Evolutionary conservation across 2,888 invertebrate genomes (phyloP).

Genomic region (Laspeyria flexula): DNA sequence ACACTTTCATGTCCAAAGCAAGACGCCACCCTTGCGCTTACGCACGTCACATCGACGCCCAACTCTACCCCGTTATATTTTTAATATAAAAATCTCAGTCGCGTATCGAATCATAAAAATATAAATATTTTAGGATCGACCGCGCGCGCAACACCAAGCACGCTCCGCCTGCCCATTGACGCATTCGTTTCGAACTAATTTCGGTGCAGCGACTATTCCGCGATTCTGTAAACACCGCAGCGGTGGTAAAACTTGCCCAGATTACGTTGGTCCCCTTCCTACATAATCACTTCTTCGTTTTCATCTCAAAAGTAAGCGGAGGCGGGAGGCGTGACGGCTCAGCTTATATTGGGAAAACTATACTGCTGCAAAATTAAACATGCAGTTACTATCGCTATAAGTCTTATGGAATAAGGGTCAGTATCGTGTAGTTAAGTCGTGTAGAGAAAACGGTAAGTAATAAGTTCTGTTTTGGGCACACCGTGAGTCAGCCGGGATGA

Average conservation of each 20-base stretch:
- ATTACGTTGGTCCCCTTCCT: slow-evolving; percentile 54
- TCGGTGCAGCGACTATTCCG: slow-evolving; percentile 84
- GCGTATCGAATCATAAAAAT: slow-evolving; percentile 80
- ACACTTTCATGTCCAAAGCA: slow-evolving; percentile 40
- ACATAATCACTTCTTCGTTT: slow-evolving; percentile 43
- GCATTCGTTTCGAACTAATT: slow-evolving; percentile 84
- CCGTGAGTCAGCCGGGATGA: slow-evolving; percentile 81
- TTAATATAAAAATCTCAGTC: slow-evolving; percentile 76
- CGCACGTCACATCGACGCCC: slow-evolving; percentile 67
- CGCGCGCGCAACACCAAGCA: slow-evolving; percentile 67
- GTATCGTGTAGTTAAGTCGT: slow-evolving; percentile 33
- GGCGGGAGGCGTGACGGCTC: slow-evolving; percentile 58
- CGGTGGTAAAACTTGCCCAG: slow-evolving; percentile 67
- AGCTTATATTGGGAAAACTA: slow-evolving; percentile 54
- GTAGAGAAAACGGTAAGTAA: slow-evolving; percentile 63
- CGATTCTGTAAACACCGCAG: slow-evolving; percentile 82
- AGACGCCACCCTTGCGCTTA: slow-evolving; percentile 54
- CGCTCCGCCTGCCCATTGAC: slow-evolving; percentile 79
- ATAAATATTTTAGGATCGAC: slow-evolving; percentile 74
- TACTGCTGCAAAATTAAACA: slow-evolving; percentile 53
- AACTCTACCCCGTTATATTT: slow-evolving; percentile 69
- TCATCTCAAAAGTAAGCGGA: slow-evolving; percentile 38
- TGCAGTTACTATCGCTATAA: slow-evolving; percentile 28
- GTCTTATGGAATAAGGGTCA: slow-evolving; percentile 30
- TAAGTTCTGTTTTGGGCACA: slow-evolving; percentile 83